These are phyloP conservation scores for Stratiomys singularior DNA, from an alignment of 2,888 invertebrate genomes.

Conservation along the genomic window DNA sequence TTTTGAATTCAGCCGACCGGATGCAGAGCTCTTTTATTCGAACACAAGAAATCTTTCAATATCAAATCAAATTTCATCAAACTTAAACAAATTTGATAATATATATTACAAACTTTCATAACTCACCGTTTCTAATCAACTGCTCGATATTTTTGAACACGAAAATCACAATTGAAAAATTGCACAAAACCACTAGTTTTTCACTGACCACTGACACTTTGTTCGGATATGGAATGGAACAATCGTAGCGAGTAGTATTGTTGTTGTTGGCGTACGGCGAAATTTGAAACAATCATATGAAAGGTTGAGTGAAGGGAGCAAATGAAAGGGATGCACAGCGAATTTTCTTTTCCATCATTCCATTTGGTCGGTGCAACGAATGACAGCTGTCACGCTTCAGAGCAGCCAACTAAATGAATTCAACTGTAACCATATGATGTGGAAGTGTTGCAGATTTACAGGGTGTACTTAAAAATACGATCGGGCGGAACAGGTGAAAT, in stretches of 20 bases:
- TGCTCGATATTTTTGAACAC: neutral
- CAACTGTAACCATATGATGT: neutral
- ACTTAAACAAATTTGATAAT: neutral
- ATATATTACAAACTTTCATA: neutral
- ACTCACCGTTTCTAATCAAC: neutral
- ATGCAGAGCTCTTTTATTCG: too few species aligned
- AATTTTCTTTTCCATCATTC: conserved; percentile 7
- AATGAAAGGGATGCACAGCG: neutral
- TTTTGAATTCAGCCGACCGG: neutral
- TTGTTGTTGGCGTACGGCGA: conserved; percentile 17
- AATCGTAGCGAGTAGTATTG: neutral
- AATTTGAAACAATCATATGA: too few species aligned
- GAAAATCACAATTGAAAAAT: conserved; percentile 1
- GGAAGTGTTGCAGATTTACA: neutral
- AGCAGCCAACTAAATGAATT: conserved; percentile 1
- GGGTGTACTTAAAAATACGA: neutral
- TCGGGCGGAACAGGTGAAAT: too few species aligned
- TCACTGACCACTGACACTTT: conserved; percentile 37
- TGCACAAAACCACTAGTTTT: neutral
- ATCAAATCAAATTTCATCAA: neutral
- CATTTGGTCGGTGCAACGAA: neutral
- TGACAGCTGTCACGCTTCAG: conserved; percentile 14
- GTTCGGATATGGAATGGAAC: neutral
- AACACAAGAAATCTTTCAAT: neutral
- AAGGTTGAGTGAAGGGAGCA: too few species aligned